Evolutionary conservation across 1,140 invertebrate species (phyloP), one percentile per base, ranked within the genome.

Genomic region (Cydia pomonella): DNA sequence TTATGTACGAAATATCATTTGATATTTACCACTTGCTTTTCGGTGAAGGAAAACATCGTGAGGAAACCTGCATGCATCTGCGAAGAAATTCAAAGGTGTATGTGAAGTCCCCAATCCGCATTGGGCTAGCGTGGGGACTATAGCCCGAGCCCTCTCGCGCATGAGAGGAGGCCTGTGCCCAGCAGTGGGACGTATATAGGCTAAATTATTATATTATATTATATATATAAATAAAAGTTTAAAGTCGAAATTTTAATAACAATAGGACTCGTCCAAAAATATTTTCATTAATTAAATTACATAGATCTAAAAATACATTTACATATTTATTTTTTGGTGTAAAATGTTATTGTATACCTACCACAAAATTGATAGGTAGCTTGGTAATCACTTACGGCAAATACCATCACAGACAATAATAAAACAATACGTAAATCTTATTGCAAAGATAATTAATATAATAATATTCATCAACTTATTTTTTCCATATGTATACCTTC

Each of bases 221-320:
- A n/a, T n/a, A n/a, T n/a, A n/a, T n/a, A n/a, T n/a, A 80, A 18
- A 25, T 38, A 75, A 50, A 0, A 27, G 7, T 66, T 33, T 27
- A 76, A 12, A 72, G 29, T 82, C 77, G 44, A 84, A 79, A 79
- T 78, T 87, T 76, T 84, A 84, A 83, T 80, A 73, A 69, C 64
- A 69, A 69, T 41, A 38, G n/a, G n/a, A 9, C 4, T 25, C 13
- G 21, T 73, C 27, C 41, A 53, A 73, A 73, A 73, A 73, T 53
- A 73, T 47, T 72, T 47, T 21, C 9, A 16, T 41, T 16, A 27
- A 63, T 25, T 5, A 3, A 63, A 63, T 12, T 23, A 13, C 21
- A 41, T 41, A 13, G 13, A 25, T 27, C 23, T 64, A 16, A 64
- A 6, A 69, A 29, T 69, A 33, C 29, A 69, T 18, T 4, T 33